Conservation (phyloP, 2,797 vertebrate genomes). For the Hoplostethus mediterraneus region DNA sequence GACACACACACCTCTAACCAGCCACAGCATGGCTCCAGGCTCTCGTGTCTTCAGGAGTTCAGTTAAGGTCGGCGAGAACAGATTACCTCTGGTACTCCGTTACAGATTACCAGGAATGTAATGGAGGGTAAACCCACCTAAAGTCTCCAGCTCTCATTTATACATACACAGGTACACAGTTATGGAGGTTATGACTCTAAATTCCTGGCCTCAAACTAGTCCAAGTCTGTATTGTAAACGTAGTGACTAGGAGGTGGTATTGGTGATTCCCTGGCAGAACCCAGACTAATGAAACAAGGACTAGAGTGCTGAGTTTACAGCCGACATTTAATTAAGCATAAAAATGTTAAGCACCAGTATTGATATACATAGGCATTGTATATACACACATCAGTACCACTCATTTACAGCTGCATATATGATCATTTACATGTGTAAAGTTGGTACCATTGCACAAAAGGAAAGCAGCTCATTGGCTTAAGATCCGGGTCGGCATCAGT, state of each 20-base stretch:
- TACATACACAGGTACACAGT: no score
- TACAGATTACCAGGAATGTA: no score
- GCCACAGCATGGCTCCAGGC: not conserved
- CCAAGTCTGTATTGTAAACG: no score
- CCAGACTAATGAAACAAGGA: conserved; percentile 2
- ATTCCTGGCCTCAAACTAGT: no score
- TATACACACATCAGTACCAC: conserved; percentile 64
- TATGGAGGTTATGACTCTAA: no score
- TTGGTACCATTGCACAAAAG: conserved; percentile 81
- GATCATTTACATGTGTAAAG: conserved; percentile 14
- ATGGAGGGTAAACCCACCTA: no score
- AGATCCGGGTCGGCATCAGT: not conserved
- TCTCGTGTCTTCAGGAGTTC: not conserved
- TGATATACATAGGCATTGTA: conserved; percentile 33
- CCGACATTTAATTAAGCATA: conserved; percentile 80
- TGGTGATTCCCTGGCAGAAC: not conserved
- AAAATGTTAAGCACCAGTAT: conserved; percentile 52
- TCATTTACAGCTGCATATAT: conserved; percentile 81
- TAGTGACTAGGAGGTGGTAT: no score
- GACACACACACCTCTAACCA: conserved; percentile 8
- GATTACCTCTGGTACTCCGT: not conserved
- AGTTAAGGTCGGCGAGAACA: conserved; percentile 19
- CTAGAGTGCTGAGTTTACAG: conserved; percentile 47
- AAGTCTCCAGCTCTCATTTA: no score
- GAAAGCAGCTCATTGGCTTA: conserved; percentile 78